Base-by-base conservation (phyloP, 2,888 invertebrate genomes). In the Microchrysa polita region DNA sequence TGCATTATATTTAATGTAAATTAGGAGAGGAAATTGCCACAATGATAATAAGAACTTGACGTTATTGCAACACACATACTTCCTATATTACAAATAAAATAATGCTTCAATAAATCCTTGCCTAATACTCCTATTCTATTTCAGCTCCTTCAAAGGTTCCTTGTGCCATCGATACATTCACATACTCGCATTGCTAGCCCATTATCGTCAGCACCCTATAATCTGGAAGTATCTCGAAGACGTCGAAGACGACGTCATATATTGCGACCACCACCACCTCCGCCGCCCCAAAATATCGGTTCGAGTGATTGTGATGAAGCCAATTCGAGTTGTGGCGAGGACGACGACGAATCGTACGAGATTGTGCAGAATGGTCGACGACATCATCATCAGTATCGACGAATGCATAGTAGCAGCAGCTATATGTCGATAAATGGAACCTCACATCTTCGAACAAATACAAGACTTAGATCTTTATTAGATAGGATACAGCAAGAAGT, bases 401-500 rank as follows among this genome's bases (percentile, higher is more conserved):
- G 74, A 73, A 76, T 74, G 67, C 61, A 63, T 42, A 74, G n/a
- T n/a, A n/a, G n/a, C n/a, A n/a, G n/a, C n/a, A n/a, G 73, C 44
- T 67, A 73, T 61, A 63, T 42, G 60, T 69, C 60, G 27, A 20
- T 44, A 22, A 59, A 65, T 52, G 75, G 65, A 52, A 65, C 27
- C 2, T 5, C 67, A 44, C 52, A 65, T 18, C 61, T 81, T 80
- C 18, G 82, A 82, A 75, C 74, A 34, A 83, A 83, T 74, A 80
- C 80, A 20, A 78, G 81, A 55, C 79, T 84, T 44, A 79, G 80
- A 72, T 79, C 76, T 67, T 78, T 84, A 1, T 73, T 85, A 59
- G 82, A 83, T 69, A 81, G 84, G 73, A 81, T 82, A 18, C 81
- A 83, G 74, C 81, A 79, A 74, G 85, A 85, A 78, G 77, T 84